Conservation (phyloP, 92 coral and sea anemone genomes). For the Siderastrea radians region DNA sequence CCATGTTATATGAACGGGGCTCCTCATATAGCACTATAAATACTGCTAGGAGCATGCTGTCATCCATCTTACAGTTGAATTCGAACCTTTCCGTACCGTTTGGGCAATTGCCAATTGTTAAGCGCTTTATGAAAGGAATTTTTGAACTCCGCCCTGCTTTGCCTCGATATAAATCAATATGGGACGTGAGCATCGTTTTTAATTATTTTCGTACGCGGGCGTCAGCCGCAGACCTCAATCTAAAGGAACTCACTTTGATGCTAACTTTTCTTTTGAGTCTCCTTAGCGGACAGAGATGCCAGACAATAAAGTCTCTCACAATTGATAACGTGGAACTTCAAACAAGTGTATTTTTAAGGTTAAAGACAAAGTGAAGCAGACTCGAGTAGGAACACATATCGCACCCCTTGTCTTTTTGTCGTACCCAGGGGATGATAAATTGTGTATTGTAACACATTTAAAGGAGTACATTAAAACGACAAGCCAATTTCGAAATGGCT, state of each 20-base stretch:
- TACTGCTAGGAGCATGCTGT: constrained; percentile 56
- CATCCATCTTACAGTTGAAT: constrained; percentile 27
- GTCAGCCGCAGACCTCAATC: constrained; percentile 2
- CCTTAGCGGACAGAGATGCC: constrained; percentile 49
- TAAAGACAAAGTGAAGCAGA: constrained; percentile 52
- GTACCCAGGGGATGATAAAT: constrained; percentile 15
- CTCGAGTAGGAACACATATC: constrained; percentile 50
- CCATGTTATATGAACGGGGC: constrained; percentile 43
- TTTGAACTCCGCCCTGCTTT: constrained; percentile 46
- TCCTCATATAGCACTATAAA: constrained; percentile 48
- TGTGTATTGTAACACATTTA: constrained; percentile 39
- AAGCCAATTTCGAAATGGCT: constrained; percentile 6
- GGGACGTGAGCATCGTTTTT: constrained; percentile 46
- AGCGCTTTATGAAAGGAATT: constrained; percentile 64
- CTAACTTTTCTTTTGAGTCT: constrained; percentile 30
- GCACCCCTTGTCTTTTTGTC: constrained; percentile 18
- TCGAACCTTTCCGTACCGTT: constrained; percentile 27
- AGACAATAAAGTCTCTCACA: constrained; percentile 30
- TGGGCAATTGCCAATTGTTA: constrained; percentile 64
- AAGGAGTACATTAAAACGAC: constrained; percentile 32
- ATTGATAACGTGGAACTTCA: constrained; percentile 23
- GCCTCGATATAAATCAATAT: constrained; percentile 46
- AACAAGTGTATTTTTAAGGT: constrained; percentile 39
- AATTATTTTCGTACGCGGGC: constrained; percentile 37
- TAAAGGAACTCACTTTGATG: constrained; percentile 41